These are phyloP conservation scores for Popillia japonica DNA, from an alignment of 1,140 invertebrate species.

Conservation along the genomic window DNA sequence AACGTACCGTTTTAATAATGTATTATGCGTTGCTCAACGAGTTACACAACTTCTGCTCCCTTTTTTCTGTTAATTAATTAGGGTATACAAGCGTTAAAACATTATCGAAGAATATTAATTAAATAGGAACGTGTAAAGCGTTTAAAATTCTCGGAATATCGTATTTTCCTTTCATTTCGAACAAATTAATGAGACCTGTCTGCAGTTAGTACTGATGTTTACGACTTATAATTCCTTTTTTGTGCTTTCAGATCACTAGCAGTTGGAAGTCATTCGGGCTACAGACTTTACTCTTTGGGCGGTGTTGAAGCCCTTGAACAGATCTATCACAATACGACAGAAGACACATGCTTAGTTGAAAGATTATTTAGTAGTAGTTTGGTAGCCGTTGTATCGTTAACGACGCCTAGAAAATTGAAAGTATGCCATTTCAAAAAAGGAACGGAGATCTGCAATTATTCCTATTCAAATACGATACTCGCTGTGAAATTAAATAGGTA, in stretches of 20 bases:
- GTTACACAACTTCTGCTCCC: no score
- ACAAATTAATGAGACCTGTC: background rate
- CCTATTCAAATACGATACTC: constrained; percentile 96
- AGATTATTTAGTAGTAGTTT: constrained; percentile 96
- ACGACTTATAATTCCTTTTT: background rate
- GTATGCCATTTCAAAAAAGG: constrained; percentile 99
- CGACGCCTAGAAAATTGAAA: constrained; percentile 90
- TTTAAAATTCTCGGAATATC: background rate
- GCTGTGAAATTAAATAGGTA: constrained; percentile 97
- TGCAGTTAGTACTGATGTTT: background rate
- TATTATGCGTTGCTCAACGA: no score
- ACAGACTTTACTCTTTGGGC: constrained; percentile 83
- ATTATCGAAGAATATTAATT: background rate
- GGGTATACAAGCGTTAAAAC: no score
- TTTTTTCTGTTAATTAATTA: no score
- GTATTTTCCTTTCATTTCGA: background rate
- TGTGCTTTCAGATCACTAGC: constrained; percentile 80
- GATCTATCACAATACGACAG: constrained; percentile 83
- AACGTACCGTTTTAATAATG: no score
- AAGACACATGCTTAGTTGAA: constrained; percentile 95
- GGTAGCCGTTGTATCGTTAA: constrained; percentile 92
- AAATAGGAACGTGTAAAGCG: background rate
- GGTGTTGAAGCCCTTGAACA: constrained; percentile 86
- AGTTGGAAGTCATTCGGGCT: constrained; percentile 88
- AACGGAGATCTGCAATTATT: constrained; percentile 98